phyloP scores from a whole-genome alignment of 2,888 invertebrate genomes.

The Dugesia japonica region DNA sequence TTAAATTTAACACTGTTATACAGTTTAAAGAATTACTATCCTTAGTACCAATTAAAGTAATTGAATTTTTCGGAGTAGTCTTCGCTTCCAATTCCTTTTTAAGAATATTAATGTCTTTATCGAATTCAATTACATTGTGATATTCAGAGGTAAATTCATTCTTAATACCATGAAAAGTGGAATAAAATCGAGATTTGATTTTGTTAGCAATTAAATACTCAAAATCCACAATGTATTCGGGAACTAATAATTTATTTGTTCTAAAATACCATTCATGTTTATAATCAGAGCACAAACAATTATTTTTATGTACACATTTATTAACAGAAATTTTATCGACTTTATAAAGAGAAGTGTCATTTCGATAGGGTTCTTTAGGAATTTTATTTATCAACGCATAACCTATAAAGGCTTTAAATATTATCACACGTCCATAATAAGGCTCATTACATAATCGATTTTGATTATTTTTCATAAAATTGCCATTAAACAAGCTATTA shows the following conservation, averaged over 20 bases:
- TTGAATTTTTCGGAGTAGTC: not conserved
- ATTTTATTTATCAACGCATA: too few species aligned
- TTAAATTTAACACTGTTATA: not conserved
- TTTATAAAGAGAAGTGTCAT: not conserved
- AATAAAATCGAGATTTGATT: conserved; percentile 24
- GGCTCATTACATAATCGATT: conserved; percentile 37
- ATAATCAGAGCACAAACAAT: conserved; percentile 44
- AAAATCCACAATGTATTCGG: conserved; percentile 48
- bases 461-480: conserved; percentile 38
- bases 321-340: not conserved
- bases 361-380: not conserved
- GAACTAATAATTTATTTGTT: conserved; percentile 43
- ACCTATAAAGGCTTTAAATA: conserved; percentile 31
- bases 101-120: not conserved
- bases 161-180: conserved; percentile 22
- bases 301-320: not conserved
- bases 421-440: conserved; percentile 37
- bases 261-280: conserved; percentile 48
- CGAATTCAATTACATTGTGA: not conserved
- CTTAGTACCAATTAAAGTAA: not conserved
- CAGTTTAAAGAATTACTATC: not conserved
- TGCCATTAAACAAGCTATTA: conserved; percentile 45
- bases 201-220: conserved; percentile 41
- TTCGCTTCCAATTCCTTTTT: not conserved
- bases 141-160: not conserved